Evolutionary conservation across 2,797 vertebrate species (phyloP).

Genomic region (Phyllotis vaccarum): DNA sequence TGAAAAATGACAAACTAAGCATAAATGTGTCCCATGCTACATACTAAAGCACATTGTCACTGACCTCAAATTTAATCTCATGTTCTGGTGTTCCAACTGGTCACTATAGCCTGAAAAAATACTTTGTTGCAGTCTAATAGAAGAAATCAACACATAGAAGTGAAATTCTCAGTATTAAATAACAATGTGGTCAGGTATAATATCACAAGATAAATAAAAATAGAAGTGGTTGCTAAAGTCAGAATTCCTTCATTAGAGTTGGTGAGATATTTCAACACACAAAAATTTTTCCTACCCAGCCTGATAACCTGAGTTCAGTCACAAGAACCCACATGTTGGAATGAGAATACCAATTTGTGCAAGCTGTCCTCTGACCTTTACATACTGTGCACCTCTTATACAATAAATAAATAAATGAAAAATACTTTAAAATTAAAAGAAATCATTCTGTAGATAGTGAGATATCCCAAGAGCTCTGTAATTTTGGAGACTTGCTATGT

Average conservation of each 20-base stretch:
- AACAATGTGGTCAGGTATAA: conserved; percentile 17
- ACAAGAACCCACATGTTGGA: background rate
- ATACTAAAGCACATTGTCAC: background rate
- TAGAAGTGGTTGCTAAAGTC: background rate
- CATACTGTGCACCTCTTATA: no score
- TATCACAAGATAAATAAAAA: background rate
- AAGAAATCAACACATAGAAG: conserved; percentile 28
- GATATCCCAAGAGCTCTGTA: background rate
- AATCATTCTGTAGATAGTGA: background rate
- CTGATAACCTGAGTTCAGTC: background rate
- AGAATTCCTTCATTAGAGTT: conserved; percentile 38
- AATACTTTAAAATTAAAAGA: background rate
- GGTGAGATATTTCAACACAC: background rate
- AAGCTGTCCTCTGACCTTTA: background rate
- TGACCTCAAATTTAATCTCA: conserved; percentile 44
- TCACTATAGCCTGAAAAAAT: background rate
- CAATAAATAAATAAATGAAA: background rate
- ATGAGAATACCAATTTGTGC: background rate
- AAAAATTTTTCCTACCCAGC: background rate
- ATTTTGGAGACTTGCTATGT: background rate
- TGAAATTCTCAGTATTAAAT: conserved; percentile 1
- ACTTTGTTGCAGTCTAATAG: conserved; percentile 35
- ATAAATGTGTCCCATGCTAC: conserved; percentile 6
- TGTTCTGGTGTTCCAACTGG: background rate
- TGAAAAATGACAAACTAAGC: background rate